Conservation (phyloP, 2,113 vertebrate species). For the Rhodinocichla rosea region DNA sequence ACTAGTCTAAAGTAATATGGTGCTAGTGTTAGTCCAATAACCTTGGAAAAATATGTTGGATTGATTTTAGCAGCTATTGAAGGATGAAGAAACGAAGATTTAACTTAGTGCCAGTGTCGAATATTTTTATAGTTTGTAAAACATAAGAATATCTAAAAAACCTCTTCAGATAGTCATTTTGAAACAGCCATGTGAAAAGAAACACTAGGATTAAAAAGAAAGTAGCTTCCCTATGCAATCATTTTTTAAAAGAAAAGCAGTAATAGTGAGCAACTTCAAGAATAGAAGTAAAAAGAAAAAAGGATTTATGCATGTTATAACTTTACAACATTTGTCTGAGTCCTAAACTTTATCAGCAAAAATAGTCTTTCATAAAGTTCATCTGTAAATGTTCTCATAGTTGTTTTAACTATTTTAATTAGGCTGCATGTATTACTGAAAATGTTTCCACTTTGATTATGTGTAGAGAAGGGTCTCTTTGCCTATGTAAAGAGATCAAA, state of each 20-base stretch:
- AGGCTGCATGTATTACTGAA: slow-evolving; percentile 17
- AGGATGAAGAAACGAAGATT: not conserved
- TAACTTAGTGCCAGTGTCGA: not conserved
- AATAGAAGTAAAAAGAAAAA: not conserved
- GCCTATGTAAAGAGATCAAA: slow-evolving; percentile 9
- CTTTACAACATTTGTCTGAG: not conserved
- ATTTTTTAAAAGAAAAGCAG: not conserved
- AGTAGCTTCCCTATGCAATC: rapidly evolving
- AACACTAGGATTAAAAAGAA: not conserved
- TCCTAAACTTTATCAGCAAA: not conserved
- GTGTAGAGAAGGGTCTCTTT: not conserved
- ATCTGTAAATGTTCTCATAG: not conserved
- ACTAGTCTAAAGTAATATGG: not conserved
- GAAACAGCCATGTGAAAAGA: not conserved
- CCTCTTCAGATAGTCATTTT: not conserved
- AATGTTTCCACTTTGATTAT: slow-evolving; percentile 51
- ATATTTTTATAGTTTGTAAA: not conserved
- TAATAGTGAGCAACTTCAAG: not conserved
- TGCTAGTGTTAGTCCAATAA: not conserved
- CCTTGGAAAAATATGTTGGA: not conserved
- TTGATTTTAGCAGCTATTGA: not conserved
- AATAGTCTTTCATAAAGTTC: slow-evolving; percentile 7
- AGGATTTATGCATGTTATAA: not conserved
- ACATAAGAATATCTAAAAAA: not conserved
- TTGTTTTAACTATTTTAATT: slow-evolving; percentile 59